Conservation (phyloP, 2,797 vertebrate species). For the Enteromius unitaeniatus region DNA sequence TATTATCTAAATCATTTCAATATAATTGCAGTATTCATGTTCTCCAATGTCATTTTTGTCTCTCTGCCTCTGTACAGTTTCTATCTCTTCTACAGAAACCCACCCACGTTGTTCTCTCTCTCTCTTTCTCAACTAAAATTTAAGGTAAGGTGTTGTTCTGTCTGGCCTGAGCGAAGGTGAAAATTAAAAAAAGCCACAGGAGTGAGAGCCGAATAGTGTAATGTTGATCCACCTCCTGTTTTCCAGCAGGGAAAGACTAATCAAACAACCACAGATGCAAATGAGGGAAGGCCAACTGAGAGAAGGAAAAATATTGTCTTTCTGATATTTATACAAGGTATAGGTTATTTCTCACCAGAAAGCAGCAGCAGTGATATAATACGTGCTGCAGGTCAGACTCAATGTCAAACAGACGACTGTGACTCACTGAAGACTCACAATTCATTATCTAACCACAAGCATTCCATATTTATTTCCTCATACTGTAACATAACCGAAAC, state of each 20-base stretch:
- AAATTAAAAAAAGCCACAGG: slow-evolving; percentile 55
- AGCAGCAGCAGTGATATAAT: slow-evolving; percentile 6
- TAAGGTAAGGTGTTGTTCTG: slow-evolving; percentile 35
- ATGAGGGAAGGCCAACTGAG: slow-evolving; percentile 12
- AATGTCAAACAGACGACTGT: background rate
- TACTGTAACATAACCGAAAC: background rate
- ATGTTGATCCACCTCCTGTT: slow-evolving; percentile 24
- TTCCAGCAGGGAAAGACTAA: slow-evolving; percentile 25
- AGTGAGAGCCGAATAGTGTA: slow-evolving; percentile 19
- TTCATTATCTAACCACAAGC: background rate
- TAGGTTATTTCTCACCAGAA: background rate
- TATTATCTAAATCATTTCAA: background rate
- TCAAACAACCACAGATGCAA: slow-evolving; percentile 43
- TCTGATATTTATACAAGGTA: background rate
- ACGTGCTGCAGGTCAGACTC: slow-evolving; percentile 2
- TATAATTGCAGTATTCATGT: background rate
- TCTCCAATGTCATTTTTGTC: slow-evolving; percentile 9
- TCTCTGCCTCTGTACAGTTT: background rate
- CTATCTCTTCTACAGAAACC: background rate
- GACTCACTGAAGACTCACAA: background rate
- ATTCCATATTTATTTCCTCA: background rate
- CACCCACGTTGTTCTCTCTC: background rate
- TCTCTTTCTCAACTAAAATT: background rate
- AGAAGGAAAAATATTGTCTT: slow-evolving; percentile 16
- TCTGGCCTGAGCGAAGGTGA: slow-evolving; percentile 51